These are phyloP conservation scores for Periplaneta americana DNA, from an alignment of 1,140 invertebrate species.

Conservation along the genomic window DNA sequence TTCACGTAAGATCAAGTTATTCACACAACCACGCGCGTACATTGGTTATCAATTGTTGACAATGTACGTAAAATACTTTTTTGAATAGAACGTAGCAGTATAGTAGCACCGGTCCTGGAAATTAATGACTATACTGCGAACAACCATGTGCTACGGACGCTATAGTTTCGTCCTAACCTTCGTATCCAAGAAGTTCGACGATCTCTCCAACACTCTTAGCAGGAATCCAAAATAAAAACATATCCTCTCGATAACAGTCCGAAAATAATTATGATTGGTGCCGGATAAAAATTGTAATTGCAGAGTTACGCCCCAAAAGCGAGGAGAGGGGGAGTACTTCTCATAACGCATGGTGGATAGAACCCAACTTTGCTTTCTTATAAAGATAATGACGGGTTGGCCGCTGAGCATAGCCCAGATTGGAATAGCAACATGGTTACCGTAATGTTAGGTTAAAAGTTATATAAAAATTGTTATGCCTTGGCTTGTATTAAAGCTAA, in stretches of 20 bases:
- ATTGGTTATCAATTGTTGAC: no score
- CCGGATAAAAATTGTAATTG: background rate
- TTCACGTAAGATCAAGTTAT: no score
- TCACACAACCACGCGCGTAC: no score
- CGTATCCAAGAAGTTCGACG: background rate
- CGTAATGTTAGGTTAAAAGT: background rate
- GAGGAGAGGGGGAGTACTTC: background rate
- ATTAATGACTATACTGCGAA: no score
- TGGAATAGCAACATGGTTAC: no score
- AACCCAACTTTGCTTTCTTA: background rate
- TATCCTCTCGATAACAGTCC: background rate
- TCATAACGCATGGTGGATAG: background rate
- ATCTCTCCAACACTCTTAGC: background rate
- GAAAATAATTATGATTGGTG: background rate
- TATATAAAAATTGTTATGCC: background rate
- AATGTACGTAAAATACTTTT: no score
- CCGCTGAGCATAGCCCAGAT: background rate
- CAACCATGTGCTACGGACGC: no score
- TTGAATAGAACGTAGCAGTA: no score
- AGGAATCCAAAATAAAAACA: background rate
- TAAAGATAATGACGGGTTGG: background rate
- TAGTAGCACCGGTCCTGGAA: no score
- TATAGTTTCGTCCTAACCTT: background rate
- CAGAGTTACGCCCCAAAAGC: background rate
- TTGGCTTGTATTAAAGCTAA: background rate